phyloP scores from a whole-genome alignment of 30 jellyfish, hydroid and myxozoan species.

The Mastigias papua region DNA sequence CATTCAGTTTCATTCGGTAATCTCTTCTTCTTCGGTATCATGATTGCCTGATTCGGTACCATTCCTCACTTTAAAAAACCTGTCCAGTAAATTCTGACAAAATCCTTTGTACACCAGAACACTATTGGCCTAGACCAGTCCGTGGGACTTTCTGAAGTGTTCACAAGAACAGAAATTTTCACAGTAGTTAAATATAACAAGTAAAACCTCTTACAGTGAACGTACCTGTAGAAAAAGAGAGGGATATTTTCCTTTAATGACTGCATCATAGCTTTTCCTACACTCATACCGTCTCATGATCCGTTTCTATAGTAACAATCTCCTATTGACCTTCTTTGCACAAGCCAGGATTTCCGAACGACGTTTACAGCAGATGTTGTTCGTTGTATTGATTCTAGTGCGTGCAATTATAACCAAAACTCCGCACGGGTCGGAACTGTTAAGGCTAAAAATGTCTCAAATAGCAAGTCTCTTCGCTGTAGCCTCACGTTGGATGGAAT shows the following conservation, averaged over 20 bases:
- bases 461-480: too few relatives aligned
- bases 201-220: neutral
- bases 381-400: neutral
- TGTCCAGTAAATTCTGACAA: too few relatives aligned
- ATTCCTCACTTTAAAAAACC: too few relatives aligned
- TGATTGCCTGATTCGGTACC: too few relatives aligned
- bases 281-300: neutral
- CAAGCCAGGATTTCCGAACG: neutral
- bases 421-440: slow-evolving; percentile 1
- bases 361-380: neutral
- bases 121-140: too few relatives aligned
- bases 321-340: neutral
- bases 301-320: neutral
- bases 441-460: neutral
- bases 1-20: too few relatives aligned
- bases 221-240: neutral
- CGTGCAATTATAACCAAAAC: neutral
- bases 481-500: too few relatives aligned
- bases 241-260: neutral
- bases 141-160: too few relatives aligned
- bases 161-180: neutral
- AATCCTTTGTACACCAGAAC: too few relatives aligned
- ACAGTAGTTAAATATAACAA: neutral
- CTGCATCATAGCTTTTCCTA: neutral
- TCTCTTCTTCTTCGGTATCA: too few relatives aligned